Percentiles rank a stretch among this genome's conserved stretches.
Evolutionary conservation across 92 coral and sea anemone species (phyloP).

Genomic region (Pocillopora meandrina): DNA sequence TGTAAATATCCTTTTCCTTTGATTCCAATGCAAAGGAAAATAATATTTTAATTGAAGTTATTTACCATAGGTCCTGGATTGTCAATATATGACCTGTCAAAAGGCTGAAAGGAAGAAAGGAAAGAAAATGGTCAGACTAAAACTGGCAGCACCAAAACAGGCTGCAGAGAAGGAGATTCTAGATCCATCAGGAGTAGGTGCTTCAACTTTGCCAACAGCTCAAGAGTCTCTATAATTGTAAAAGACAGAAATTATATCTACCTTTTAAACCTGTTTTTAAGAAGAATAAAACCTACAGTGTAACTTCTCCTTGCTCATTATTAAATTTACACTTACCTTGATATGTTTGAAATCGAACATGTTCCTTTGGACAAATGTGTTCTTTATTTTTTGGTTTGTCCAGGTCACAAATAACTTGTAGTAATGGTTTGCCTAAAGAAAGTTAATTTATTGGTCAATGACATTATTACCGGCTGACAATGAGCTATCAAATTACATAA

Average conservation of each 20-base stretch:
- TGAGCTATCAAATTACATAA: neutral
- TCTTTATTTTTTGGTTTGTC: constrained; percentile 99
- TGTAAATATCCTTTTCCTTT: too few relatives aligned
- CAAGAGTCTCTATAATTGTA: too few relatives aligned
- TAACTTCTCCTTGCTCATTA: neutral
- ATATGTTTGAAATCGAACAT: constrained; percentile 99
- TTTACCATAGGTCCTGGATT: constrained; percentile 99
- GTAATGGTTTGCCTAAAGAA: constrained; percentile 92
- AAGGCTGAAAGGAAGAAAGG: constrained; percentile 64
- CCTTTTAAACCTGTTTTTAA: too few relatives aligned
- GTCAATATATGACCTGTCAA: constrained; percentile 95
- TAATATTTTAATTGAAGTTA: neutral
- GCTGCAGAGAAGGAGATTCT: too few relatives aligned
- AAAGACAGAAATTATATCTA: too few relatives aligned
- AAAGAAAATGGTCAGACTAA: too few relatives aligned
- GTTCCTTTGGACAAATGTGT: constrained; percentile 95
- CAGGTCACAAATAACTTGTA: constrained; percentile 97
- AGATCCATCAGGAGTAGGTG: too few relatives aligned
- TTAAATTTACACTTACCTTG: constrained; percentile 61
- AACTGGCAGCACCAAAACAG: too few relatives aligned
- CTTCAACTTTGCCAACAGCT: too few relatives aligned
- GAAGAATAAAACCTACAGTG: neutral
- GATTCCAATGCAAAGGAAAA: too few relatives aligned
- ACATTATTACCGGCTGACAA: neutral
- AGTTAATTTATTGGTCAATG: neutral